These are phyloP conservation scores for Syrmaticus mikado DNA, from an alignment of 2,113 vertebrate genomes.

Conservation along the genomic window DNA sequence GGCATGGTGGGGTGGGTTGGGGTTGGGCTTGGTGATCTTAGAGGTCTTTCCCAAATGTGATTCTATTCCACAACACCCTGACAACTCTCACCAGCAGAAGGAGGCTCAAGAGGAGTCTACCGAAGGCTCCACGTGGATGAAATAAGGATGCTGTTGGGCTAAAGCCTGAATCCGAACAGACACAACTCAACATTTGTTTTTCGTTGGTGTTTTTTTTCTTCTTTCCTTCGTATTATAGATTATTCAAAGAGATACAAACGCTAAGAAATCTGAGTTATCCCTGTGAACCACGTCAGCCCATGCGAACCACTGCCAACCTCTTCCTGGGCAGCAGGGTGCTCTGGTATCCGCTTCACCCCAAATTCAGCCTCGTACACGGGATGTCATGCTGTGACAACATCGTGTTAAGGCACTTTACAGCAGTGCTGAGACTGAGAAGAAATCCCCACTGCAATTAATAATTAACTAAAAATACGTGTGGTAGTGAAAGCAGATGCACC, in stretches of 20 bases:
- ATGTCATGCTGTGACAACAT: background rate
- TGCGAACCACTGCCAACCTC: background rate
- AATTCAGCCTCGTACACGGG: background rate
- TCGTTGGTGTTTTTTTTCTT: too few species aligned
- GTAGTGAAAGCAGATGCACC: background rate
- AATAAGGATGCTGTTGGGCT: rapidly evolving
- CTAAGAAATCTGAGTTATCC: background rate
- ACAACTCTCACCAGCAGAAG: background rate
- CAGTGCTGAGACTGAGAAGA: background rate
- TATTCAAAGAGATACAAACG: background rate
- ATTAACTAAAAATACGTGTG: background rate
- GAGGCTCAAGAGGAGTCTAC: rapidly evolving
- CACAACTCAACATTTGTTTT: too few species aligned
- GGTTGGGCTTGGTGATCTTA: too few species aligned
- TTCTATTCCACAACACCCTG: background rate
- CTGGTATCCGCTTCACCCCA: background rate
- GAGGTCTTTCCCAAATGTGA: too few species aligned
- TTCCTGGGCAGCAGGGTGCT: background rate
- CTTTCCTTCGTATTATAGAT: background rate
- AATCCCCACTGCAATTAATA: background rate
- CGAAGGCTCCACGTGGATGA: background rate
- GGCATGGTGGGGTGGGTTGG: too few species aligned
- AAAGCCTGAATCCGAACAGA: background rate
- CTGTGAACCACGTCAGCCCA: background rate
- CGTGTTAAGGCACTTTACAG: background rate